Base-by-base conservation (phyloP, 2,113 vertebrate genomes). In the Rallus limicola region DNA sequence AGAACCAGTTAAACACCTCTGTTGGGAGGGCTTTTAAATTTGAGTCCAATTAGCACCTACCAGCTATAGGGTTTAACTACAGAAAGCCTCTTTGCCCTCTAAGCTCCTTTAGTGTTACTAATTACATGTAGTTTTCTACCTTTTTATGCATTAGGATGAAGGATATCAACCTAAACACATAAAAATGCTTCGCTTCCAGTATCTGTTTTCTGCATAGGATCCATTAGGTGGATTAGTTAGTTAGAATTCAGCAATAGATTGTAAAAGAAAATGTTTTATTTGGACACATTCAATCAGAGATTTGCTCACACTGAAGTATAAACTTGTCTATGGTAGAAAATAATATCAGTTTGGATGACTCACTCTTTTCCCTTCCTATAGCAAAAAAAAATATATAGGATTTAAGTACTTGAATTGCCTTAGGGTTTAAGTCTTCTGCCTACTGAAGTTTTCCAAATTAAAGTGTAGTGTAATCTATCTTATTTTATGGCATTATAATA, bases 401-500 rank as follows among this genome's bases (percentile, higher is more conserved):
- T 87, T 75, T 48, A 93, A 88, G 58, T 72, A 91, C 56, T 50
- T 83, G 17, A 80, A 81, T 44, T 94, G 84, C 82, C 82, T 83
- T 88, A 84, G 76, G 86, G 25, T 67, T 84, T 84, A 82, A 89
- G 34, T 71, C 69, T 84, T 91, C 31, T 74, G 12, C 40, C 90
- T 88, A 80, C 76, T 71, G 55, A 63, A 94, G 33, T 44, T 95
- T 92, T 93, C 38, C 31, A 72, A 88, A 86, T 80, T 63, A 52
- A 69, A 58, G 15, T 75, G 24, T 42, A 36, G 18, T 82, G 60
- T 67, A 91, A 91, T 77, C 34, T 83, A 36, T 91, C 64, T 52
- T 64, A 60, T 83, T 95, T 88, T 76, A 71, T 90, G 64, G 8
- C 12, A 68, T 87, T 90, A 70, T 42, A 58, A 50, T 84, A 78